A percentile compares a stretch with the other conserved stretches of the same genome.
These are phyloP conservation scores for Neodiprion fabricii DNA, from an alignment of 1,140 invertebrate genomes.

Conservation along the genomic window DNA sequence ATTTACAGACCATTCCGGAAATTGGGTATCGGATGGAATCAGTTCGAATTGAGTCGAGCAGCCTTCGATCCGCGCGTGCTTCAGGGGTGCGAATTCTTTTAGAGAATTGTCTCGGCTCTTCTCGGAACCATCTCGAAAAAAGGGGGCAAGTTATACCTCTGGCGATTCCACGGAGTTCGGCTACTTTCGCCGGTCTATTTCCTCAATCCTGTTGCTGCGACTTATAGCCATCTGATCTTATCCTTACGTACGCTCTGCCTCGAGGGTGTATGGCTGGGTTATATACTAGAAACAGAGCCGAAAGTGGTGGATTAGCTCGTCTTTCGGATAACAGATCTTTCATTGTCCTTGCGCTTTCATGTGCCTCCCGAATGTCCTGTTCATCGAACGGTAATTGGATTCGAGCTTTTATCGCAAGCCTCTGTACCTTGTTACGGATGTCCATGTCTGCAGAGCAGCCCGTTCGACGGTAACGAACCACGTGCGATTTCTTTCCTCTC, in stretches of 20 bases:
- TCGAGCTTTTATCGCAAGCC: background rate
- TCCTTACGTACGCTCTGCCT: background rate
- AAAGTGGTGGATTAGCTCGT: background rate
- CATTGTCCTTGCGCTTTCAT: background rate
- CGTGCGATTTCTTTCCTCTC: background rate
- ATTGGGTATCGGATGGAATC: conserved; percentile 15
- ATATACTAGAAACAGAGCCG: background rate
- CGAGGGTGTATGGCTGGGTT: background rate
- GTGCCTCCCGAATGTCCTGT: background rate
- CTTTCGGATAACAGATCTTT: background rate
- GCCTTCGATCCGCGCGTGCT: background rate
- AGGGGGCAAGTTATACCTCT: background rate
- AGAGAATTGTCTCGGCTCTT: conserved; percentile 11
- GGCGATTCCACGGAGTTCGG: background rate
- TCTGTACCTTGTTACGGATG: background rate
- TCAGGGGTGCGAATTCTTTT: conserved; percentile 9
- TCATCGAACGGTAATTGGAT: background rate
- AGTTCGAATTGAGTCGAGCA: background rate
- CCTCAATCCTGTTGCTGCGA: conserved; percentile 8
- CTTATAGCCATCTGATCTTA: conserved; percentile 4
- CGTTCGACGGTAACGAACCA: background rate
- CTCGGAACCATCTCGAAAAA: background rate
- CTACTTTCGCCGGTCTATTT: background rate
- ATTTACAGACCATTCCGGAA: conserved; percentile 13
- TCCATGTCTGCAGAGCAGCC: background rate